Percentiles rank a stretch among this genome's conserved stretches.
Conservation (phyloP, 1,140 invertebrate species). For the Meteorus sp. region DNA sequence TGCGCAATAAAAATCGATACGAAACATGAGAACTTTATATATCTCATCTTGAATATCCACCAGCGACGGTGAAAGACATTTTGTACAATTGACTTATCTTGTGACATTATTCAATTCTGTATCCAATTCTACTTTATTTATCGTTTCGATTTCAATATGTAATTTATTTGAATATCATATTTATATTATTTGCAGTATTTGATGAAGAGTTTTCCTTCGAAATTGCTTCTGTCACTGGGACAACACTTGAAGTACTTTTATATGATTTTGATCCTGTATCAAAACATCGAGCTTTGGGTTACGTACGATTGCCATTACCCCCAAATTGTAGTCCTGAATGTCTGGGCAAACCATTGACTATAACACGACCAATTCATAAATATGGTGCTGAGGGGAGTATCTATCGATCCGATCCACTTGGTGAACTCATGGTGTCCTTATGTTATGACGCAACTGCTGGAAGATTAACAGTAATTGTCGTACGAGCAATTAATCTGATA, state of each 20-base stretch:
- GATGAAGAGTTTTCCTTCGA: constrained; percentile 75
- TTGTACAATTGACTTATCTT: no score
- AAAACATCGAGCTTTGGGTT: constrained; percentile 63
- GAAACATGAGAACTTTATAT: no score
- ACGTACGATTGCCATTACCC: constrained; percentile 59
- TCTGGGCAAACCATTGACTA: constrained; percentile 39
- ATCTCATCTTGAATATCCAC: no score
- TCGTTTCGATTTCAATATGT: not conserved
- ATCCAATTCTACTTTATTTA: no score
- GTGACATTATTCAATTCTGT: no score
- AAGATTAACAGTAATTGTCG: constrained; percentile 77
- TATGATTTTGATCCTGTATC: constrained; percentile 72
- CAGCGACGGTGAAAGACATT: no score
- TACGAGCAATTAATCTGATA: constrained; percentile 77
- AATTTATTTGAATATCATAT: constrained; percentile 14
- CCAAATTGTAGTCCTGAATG: constrained; percentile 55
- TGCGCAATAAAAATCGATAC: no score
- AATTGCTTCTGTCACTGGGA: constrained; percentile 64
- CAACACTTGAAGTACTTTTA: constrained; percentile 60
- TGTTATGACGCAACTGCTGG: constrained; percentile 80
- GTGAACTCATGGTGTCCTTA: constrained; percentile 82
- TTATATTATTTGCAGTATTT: constrained; percentile 57
- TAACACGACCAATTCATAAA: constrained; percentile 41
- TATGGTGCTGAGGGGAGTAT: constrained; percentile 39
- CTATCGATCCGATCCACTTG: constrained; percentile 54